Evolutionary conservation across 2,888 invertebrate species (phyloP), one percentile per base, ranked within the genome.

Genomic region (Yponomeuta sedellus): DNA sequence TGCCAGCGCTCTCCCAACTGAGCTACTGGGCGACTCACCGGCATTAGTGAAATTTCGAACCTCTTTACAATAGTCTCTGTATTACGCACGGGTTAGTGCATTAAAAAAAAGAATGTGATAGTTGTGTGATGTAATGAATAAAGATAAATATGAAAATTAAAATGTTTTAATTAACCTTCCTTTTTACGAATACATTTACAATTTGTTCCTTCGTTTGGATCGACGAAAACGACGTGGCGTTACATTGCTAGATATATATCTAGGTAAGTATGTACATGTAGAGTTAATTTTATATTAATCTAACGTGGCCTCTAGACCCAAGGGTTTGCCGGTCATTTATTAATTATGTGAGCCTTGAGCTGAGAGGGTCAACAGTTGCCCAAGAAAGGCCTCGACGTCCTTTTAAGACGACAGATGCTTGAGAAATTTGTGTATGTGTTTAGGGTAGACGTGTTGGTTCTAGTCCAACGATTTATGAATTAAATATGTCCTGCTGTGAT

Each of bases 271-370:
- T n/a, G 8, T 57, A 63, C 70, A 75, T 16, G 16, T 16, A 3
- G 0, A 3, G 44, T 79, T 81, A 80, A 81, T 79, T 74, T 78
- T 75, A 80, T 80, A 84, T 82, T 83, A 82, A 79, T 77, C 77
- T 76, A 66, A 72, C 69, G 68, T 69, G 69, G 71, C 71, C 74
- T 71, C 71, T 69, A 71, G 71, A 76, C 77, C 74, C 76, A 70
- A 77, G 81, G 58, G 67, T 64, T 64, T 62, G 61, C 66, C 69
- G 68, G 88, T 90, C 91, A 91, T 90, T 89, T 88, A 91, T 91
- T 91, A 92, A 91, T 92, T 91, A 91, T 85, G 82, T 79, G 81
- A 81, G 80, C 80, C 80, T 75, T 74, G 73, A 71, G 78, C 72
- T 75, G 77, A 64, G 66, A 34, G 77, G 80, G 80, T 81, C 79